Conservation (phyloP, 64 coral and sea anemone genomes). For the Pocillopora verrucosa region DNA sequence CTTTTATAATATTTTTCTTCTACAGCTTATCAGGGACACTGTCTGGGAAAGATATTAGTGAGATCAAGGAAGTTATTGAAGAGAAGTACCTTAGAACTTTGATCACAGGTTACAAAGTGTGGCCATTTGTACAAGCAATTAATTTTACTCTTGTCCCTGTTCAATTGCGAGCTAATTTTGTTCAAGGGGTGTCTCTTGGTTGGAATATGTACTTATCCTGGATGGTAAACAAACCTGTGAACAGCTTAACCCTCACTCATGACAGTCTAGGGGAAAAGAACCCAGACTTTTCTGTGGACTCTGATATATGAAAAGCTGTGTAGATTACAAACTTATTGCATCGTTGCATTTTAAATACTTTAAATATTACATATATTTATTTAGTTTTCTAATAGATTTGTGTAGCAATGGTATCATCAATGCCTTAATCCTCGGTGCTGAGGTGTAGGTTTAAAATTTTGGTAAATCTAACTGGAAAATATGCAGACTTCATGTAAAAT, state of each 20-base stretch:
- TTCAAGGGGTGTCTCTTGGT: slow-evolving; percentile 77
- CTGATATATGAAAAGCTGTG: too few relatives aligned
- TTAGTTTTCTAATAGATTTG: too few relatives aligned
- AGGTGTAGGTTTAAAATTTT: too few relatives aligned
- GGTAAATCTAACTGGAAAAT: too few relatives aligned
- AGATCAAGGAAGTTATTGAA: slow-evolving; percentile 60
- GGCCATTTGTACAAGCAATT: slow-evolving; percentile 81
- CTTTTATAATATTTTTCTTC: slow-evolving; percentile 64
- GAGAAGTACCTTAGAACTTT: slow-evolving; percentile 74
- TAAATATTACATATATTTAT: too few relatives aligned
- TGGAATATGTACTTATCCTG: slow-evolving; percentile 93
- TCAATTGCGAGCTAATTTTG: slow-evolving; percentile 70
- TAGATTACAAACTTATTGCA: not conserved
- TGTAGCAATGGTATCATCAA: too few relatives aligned
- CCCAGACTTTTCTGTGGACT: not conserved
- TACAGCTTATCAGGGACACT: slow-evolving; percentile 55
- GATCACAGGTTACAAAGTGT: slow-evolving; percentile 77
- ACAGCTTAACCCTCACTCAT: too few relatives aligned
- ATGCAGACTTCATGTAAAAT: too few relatives aligned
- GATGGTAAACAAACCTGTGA: slow-evolving; percentile 70
- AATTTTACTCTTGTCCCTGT: slow-evolving; percentile 82
- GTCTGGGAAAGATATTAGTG: slow-evolving; percentile 66
- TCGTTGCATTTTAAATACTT: too few relatives aligned
- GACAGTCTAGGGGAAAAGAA: not conserved
- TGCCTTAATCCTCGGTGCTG: too few relatives aligned